Base-by-base conservation (phyloP, 2,797 vertebrate species). In the Cossypha caffra region DNA sequence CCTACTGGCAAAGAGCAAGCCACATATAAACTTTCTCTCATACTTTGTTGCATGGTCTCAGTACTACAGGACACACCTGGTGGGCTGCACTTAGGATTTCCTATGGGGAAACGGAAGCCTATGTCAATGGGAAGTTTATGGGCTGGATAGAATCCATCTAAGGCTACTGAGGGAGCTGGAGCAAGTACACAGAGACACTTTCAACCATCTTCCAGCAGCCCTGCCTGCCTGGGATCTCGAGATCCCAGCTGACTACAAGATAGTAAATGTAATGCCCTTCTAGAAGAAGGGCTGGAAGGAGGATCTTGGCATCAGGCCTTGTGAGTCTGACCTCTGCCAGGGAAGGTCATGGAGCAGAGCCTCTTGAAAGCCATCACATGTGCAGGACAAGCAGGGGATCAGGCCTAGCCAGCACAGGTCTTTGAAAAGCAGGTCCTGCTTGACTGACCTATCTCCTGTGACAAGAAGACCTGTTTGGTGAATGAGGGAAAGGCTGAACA, bases 341-440 rank as follows among this genome's bases (percentile, higher is more conserved):
- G 31, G 45, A 69, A n/a, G 7, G 50, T 20, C 50, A 40, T 8
- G 25, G 75, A 51, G 33, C 50, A 75, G 33, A 47, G 25, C 62
- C 59, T 11, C 51, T 8, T 5, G 26, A 47, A 31, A 6, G 26
- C 57, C 43, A 37, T 4, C 26, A 37, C 33, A 20, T 0, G 0
- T 18, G 3, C n/a, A 40, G n/a, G 8, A 61, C 20, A 86, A 48
- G 1, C 15, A 74, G 26, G 16, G 5, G 3, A 64, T 23, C 5
- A n/a, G 35, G 35, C 43, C 11, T n/a, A 67, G 38, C 7, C 50
- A 58, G 35, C 28, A 13, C 1, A 0, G 8, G 19, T 21, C 58
- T 69, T 23, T 16, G 57, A 75, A 33, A 52, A 38, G 0, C 37
- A 50, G 20, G 13, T 61, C 57, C 72, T 75, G 19, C 38, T 6